phyloP scores from a whole-genome alignment of 2,888 invertebrate genomes.

The Tromatobia lineatoria region DNA sequence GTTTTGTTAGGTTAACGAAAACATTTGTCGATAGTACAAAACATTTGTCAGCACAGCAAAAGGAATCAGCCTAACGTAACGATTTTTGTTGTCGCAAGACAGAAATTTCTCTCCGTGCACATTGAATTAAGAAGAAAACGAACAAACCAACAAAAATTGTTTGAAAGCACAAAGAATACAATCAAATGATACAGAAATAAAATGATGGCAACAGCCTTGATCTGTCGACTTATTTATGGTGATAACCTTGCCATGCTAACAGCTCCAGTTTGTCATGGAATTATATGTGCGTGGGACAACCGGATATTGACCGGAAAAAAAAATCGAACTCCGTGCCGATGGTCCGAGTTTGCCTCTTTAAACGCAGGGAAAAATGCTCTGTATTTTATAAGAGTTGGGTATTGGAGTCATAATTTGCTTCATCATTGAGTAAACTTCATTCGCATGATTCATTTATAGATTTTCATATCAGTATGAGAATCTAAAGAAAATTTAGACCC shows the following conservation, averaged over 20 bases:
- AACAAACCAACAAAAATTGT: neutral
- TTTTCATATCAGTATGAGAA: too few species aligned
- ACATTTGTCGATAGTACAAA: too few species aligned
- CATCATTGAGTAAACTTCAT: too few species aligned
- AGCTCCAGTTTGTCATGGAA: neutral
- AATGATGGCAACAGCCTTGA: neutral
- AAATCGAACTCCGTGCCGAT: neutral
- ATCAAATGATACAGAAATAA: neutral
- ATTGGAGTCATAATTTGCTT: too few species aligned
- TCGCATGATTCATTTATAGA: too few species aligned
- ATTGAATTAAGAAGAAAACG: neutral
- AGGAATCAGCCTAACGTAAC: too few species aligned
- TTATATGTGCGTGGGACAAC: conserved; percentile 1
- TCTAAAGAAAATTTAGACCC: too few species aligned
- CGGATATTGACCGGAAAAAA: neutral
- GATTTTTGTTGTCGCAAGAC: too few species aligned
- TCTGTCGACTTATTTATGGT: neutral
- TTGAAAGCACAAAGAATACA: neutral
- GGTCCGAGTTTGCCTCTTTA: neutral
- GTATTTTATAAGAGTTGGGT: neutral
- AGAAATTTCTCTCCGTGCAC: too few species aligned
- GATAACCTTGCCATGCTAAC: neutral
- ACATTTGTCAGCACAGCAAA: too few species aligned
- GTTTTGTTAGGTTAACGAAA: too few species aligned
- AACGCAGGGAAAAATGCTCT: neutral